A percentile compares a stretch with the other conserved stretches of the same genome.
phyloP scores from a whole-genome alignment of 2,113 vertebrate species.

The Anoplopoma fimbria region DNA sequence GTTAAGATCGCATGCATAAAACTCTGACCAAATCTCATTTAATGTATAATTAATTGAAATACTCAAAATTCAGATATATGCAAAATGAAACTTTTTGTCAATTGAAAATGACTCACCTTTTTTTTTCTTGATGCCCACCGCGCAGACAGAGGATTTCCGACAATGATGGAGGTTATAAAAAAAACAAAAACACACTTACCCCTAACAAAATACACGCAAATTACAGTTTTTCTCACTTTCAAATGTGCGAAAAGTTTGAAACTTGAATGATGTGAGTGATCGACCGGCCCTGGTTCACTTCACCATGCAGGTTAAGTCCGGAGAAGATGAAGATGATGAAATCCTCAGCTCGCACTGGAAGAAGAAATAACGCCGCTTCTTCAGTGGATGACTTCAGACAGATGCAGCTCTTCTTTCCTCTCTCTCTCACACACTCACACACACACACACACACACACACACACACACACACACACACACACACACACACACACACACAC shows the following conservation, averaged over 20 bases:
- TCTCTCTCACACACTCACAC: neutral
- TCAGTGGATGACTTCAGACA: neutral
- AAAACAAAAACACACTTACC: neutral
- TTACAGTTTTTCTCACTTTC: neutral
- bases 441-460: neutral
- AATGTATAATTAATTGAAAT: neutral
- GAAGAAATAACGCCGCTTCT: neutral
- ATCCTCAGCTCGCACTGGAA: neutral
- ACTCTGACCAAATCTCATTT: neutral
- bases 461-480: neutral
- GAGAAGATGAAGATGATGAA: neutral
- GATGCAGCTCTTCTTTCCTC: slow-evolving; percentile 11
- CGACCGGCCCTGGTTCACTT: neutral
- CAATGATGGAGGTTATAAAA: neutral
- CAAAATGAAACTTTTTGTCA: neutral
- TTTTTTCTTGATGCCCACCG: neutral
- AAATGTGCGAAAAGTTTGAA: neutral
- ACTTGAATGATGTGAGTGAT: neutral
- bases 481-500: neutral
- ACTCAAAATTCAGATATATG: neutral
- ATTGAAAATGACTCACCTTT: slow-evolving; percentile 14
- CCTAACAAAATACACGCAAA: neutral
- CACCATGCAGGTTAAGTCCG: neutral
- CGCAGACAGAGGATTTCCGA: neutral
- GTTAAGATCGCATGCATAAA: neutral